Conservation (phyloP, 35 echinoderm and acorn worm species). For the Acanthaster planci region DNA sequence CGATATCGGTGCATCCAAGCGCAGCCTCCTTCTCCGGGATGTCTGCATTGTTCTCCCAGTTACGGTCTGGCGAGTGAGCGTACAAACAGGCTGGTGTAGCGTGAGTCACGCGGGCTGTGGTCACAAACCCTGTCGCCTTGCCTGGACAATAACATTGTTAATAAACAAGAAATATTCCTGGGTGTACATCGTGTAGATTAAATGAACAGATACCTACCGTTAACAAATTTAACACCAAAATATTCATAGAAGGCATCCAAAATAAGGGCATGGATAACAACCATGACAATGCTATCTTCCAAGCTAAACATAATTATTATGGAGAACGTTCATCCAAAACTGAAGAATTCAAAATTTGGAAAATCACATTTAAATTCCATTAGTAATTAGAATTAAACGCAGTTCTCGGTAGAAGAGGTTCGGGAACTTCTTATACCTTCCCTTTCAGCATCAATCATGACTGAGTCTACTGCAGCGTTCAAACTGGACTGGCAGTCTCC, state of each 20-base stretch:
- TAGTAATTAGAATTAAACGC: not conserved
- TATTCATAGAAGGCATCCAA: not conserved
- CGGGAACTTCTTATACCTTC: too few relatives aligned
- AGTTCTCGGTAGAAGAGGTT: too few relatives aligned
- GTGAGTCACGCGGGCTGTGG: constrained; percentile 79
- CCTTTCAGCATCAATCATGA: constrained; percentile 32
- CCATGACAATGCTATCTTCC: not conserved
- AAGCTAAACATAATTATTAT: not conserved
- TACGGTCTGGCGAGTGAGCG: constrained; percentile 67
- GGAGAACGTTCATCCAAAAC: not conserved
- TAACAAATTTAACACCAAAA: too few relatives aligned
- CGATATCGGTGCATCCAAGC: constrained; percentile 62
- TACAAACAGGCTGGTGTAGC: constrained; percentile 77
- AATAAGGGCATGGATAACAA: not conserved
- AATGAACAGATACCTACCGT: too few relatives aligned
- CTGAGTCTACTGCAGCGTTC: constrained; percentile 42
- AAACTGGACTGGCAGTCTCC: constrained; percentile 30
- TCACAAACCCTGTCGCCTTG: constrained; percentile 77
- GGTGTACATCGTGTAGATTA: too few relatives aligned
- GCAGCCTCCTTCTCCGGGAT: constrained; percentile 31
- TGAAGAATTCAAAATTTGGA: not conserved
- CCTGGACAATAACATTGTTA: constrained; percentile 37
- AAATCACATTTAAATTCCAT: too few relatives aligned
- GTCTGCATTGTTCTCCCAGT: constrained; percentile 72
- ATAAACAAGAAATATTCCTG: too few relatives aligned